These are phyloP conservation scores for Uria aalge DNA, from an alignment of 2,113 vertebrate species.

Conservation along the genomic window DNA sequence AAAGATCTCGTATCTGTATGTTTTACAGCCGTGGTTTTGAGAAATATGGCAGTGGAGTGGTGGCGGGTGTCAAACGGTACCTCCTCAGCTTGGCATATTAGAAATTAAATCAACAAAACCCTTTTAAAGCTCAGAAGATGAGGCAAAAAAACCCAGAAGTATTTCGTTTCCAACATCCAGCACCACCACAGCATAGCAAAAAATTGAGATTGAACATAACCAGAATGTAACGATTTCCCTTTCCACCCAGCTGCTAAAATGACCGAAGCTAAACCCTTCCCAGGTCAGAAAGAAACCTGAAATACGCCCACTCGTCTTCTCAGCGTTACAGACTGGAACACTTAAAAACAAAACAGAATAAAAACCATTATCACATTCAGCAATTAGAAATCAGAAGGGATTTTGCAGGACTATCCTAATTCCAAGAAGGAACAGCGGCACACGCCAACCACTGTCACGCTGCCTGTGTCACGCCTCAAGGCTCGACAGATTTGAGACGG, in stretches of 20 bases:
- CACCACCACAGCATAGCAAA: background rate
- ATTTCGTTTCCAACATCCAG: background rate
- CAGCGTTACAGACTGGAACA: background rate
- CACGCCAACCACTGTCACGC: rapidly evolving
- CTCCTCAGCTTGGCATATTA: background rate
- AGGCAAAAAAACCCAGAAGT: background rate
- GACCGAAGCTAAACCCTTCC: background rate
- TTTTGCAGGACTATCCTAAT: background rate
- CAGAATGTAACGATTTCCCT: background rate
- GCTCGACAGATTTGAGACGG: background rate
- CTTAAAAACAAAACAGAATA: background rate
- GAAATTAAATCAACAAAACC: background rate
- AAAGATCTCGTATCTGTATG: background rate
- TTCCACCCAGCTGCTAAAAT: background rate
- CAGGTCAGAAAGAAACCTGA: background rate
- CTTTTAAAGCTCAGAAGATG: background rate
- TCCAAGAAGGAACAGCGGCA: background rate
- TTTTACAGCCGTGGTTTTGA: background rate
- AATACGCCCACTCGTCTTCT: background rate
- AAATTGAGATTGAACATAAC: background rate
- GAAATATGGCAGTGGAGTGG: rapidly evolving
- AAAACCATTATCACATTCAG: rapidly evolving
- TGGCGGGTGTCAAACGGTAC: background rate
- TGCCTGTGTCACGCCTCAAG: background rate
- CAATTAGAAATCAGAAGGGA: background rate